Base-by-base conservation (phyloP, 2,888 invertebrate species). In the Cantharis rustica region DNA sequence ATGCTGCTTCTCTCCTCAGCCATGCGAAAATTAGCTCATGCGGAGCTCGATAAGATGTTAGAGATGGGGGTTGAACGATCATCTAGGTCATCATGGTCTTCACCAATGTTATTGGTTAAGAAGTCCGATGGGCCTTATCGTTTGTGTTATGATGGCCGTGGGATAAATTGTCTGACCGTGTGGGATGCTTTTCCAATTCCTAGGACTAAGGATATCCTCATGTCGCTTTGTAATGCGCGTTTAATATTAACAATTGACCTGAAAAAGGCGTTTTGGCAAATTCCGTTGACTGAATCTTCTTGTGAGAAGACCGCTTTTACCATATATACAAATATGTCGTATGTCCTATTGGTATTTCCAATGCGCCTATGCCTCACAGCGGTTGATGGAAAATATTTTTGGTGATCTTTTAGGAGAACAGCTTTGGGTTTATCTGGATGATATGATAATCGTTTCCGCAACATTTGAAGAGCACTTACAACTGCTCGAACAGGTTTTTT, bases 281-380 rank as follows among this genome's bases (percentile, higher is more conserved):
- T 85, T n/a, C 80, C 81, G 1, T 66, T 84, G 26, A 71, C 79
- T 61, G 68, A 73, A 26, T 66, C 68, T 10, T 82, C 82, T 16
- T 20, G 68, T 13, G 82, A 82, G 69, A 84, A 84, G 74, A 84
- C 84, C 20, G 84, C 85, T 3, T 86, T 86, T 79, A 76, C 79
- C 13, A 79, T 86, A 0, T 77, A 2, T 77, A 66, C 71, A 80
- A 86, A 27, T 85, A 81, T 69, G 71, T 23, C 1, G 78, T 77
- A 9, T 75, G 82, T 75, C 80, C 82, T 1, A 83, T 82, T 75
- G 81, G 82, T 10, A 23, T 82, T 4, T 64, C 64, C 13, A 83
- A 83, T 70, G 75, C 79, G 10, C 79, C 80, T 3, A 77, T 78
- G 69, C 76, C 75, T 13, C 79, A 77, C 80, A 82, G 66, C 66